These are phyloP conservation scores for Nomada lathburiana DNA, from an alignment of 2,888 invertebrate species.

Conservation along the genomic window DNA sequence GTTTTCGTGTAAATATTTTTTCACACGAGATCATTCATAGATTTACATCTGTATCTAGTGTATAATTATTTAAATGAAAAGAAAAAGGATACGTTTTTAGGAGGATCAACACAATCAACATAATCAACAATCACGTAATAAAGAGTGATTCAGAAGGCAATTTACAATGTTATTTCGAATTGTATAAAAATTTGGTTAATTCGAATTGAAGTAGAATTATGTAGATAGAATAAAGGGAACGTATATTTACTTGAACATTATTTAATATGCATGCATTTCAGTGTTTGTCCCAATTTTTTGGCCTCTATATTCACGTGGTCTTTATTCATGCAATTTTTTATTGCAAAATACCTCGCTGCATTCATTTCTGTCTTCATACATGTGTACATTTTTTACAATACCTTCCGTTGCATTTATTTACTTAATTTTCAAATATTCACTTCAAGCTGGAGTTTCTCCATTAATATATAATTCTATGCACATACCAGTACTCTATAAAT, in stretches of 20 bases:
- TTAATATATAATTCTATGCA: no score
- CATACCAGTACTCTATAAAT: no score
- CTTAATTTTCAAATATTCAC: background rate
- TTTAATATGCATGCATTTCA: background rate
- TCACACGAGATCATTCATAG: background rate
- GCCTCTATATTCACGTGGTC: no score
- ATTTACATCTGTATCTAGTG: background rate
- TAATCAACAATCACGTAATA: no score
- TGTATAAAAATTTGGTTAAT: constrained; percentile 1
- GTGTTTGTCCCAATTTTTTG: background rate
- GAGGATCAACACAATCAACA: no score
- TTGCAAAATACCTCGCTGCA: background rate
- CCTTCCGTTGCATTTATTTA: background rate
- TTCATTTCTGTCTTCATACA: background rate
- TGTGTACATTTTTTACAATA: background rate
- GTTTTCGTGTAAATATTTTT: background rate
- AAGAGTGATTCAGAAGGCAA: no score
- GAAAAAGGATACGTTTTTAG: no score
- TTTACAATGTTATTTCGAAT: no score
- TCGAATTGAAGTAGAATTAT: no score
- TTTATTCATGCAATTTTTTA: background rate
- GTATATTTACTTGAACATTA: background rate
- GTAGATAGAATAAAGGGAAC: no score
- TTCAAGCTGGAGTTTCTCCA: no score
- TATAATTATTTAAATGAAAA: background rate